A percentile compares a stretch with the other conserved stretches of the same genome.
These are phyloP conservation scores for Melanotaenia boesemani DNA, from an alignment of 2,797 vertebrate genomes.

Conservation along the genomic window DNA sequence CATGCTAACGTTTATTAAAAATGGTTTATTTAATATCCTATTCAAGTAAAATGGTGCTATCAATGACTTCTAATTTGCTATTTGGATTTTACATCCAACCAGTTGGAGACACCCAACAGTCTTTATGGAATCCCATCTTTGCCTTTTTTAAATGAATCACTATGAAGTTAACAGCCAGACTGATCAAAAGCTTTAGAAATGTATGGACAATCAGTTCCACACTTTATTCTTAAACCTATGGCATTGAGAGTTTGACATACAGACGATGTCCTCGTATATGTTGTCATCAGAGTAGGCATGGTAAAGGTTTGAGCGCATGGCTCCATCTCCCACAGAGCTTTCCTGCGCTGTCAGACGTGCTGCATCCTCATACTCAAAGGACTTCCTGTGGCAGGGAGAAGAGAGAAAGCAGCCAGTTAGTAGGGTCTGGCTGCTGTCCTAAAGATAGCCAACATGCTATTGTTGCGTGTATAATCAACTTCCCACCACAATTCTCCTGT, in stretches of 20 bases:
- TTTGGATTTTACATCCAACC: not conserved
- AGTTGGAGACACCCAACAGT: not conserved
- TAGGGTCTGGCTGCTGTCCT: constrained; percentile 24
- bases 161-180: not conserved
- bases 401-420: constrained; percentile 44
- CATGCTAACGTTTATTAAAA: too few relatives aligned
- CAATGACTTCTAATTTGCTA: not conserved
- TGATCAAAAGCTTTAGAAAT: constrained; percentile 7
- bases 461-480: constrained; percentile 6
- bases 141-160: not conserved
- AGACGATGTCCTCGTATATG: constrained; percentile 96
- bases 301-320: constrained; percentile 83
- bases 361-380: constrained; percentile 98
- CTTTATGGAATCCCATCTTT: constrained; percentile 12
- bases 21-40: too few relatives aligned
- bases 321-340: constrained; percentile 74
- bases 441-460: constrained; percentile 25
- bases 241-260: constrained; percentile 80
- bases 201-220: not conserved
- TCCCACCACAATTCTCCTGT: constrained; percentile 16
- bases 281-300: constrained; percentile 95
- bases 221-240: not conserved
- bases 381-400: constrained; percentile 87
- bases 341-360: constrained; percentile 83
- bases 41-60: not conserved